Evolutionary conservation across 2,888 invertebrate species (phyloP).

Genomic region (Acanthacorydalis orientalis): DNA sequence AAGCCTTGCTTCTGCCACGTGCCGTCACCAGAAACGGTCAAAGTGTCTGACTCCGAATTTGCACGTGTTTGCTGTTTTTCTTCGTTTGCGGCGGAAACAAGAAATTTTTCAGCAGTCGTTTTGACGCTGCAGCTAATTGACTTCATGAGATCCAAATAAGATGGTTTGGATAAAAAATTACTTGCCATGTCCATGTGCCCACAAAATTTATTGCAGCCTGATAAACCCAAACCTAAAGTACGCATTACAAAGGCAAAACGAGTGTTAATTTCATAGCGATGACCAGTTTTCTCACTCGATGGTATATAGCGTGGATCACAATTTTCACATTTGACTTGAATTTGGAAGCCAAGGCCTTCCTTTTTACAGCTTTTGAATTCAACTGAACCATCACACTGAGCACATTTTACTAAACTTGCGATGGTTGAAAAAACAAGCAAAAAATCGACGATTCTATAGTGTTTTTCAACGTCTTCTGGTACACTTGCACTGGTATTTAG

Average conservation of each 20-base stretch:
- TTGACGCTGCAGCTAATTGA: constrained; percentile 4
- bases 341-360: constrained; percentile 9
- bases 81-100: constrained; percentile 7
- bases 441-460: constrained; percentile 11
- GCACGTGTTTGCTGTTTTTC: constrained; percentile 7
- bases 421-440: constrained; percentile 11
- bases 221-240: constrained; percentile 8
- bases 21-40: constrained; percentile 1
- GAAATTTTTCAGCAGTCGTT: constrained; percentile 5
- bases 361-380: constrained; percentile 9
- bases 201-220: constrained; percentile 8
- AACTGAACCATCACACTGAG: constrained; percentile 9
- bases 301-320: constrained; percentile 10
- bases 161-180: constrained; percentile 10
- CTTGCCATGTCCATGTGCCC: constrained; percentile 8
- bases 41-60: constrained; percentile 5
- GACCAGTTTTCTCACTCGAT: constrained; percentile 10
- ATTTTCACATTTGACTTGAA: constrained; percentile 11
- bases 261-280: constrained; percentile 9
- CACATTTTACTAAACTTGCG: constrained; percentile 11
- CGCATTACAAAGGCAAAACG: constrained; percentile 11
- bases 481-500: constrained; percentile 9
- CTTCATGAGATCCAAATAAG: constrained; percentile 6
- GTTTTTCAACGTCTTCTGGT: constrained; percentile 10
- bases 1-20: constrained; percentile 1